Evolutionary conservation across 1,140 invertebrate genomes (phyloP).

Genomic region (Ceratina japonica): DNA sequence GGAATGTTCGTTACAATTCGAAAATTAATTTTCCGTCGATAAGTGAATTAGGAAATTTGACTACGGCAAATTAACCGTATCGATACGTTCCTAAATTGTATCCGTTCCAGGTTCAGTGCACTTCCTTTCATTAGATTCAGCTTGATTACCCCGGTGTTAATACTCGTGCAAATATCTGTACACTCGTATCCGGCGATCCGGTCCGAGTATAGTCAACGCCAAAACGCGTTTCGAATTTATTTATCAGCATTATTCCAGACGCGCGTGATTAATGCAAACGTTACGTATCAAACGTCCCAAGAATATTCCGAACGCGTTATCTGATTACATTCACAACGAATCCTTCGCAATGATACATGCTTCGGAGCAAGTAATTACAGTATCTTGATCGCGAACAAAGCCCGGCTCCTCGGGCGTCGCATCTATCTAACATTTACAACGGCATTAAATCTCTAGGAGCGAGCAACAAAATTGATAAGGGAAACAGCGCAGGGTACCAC

Average conservation of each 20-base stretch:
- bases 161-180: not conserved
- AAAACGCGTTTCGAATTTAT: too few species aligned
- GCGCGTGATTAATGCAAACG: not conserved
- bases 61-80: slow-evolving; percentile 34
- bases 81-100: slow-evolving; percentile 47
- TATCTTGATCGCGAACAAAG: not conserved
- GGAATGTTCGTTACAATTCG: slow-evolving; percentile 13
- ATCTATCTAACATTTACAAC: slow-evolving; percentile 34
- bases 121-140: slow-evolving; percentile 42
- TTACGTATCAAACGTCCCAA: not conserved
- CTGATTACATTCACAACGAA: not conserved
- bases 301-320: not conserved
- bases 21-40: slow-evolving; percentile 35
- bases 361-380: not conserved
- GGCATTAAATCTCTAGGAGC: slow-evolving; percentile 24
- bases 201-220: not conserved
- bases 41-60: slow-evolving; percentile 35
- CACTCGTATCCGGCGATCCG: slow-evolving; percentile 7
- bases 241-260: too few species aligned
- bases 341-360: too few species aligned
- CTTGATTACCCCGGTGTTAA: slow-evolving; percentile 37
- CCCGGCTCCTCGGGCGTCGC: not conserved
- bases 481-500: not conserved
- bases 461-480: not conserved
- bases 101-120: slow-evolving; percentile 21